These are phyloP conservation scores for Reticulitermes lucifugus DNA, from an alignment of 2,888 invertebrate species.

Conservation along the genomic window DNA sequence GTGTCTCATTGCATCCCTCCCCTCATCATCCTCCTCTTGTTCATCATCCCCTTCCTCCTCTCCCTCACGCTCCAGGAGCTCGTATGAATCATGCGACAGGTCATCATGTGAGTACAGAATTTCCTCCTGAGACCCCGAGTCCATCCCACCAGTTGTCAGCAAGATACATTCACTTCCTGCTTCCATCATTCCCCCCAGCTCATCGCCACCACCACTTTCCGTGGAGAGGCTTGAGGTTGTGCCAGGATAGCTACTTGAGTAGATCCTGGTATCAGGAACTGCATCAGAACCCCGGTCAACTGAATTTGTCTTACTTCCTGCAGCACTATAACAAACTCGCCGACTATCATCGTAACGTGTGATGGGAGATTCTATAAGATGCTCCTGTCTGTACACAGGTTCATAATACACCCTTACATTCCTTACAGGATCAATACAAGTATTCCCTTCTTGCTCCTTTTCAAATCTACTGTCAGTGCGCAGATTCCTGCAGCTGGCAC, in stretches of 20 bases:
- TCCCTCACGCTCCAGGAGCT: conserved; percentile 81
- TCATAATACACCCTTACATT: conserved; percentile 49
- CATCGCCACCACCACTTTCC: conserved; percentile 75
- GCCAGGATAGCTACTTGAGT: conserved; percentile 89
- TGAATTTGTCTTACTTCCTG: conserved; percentile 71
- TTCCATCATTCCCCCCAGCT: conserved; percentile 73
- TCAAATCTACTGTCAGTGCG: conserved; percentile 76
- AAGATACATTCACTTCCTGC: conserved; percentile 64
- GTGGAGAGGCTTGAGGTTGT: conserved; percentile 74
- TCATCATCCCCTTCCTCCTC: conserved; percentile 69
- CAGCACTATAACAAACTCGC: conserved; percentile 70
- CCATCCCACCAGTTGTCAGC: conserved; percentile 54
- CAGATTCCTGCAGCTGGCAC: conserved; percentile 85
- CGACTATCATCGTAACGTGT: conserved; percentile 79
- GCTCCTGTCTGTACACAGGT: conserved; percentile 57
- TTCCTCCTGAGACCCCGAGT: conserved; percentile 56
- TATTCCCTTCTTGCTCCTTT: not conserved
- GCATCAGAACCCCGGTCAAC: conserved; percentile 77
- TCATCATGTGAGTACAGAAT: conserved; percentile 78
- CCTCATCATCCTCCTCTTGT: conserved; percentile 56
- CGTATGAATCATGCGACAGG: conserved; percentile 89
- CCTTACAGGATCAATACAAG: conserved; percentile 28
- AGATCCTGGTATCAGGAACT: conserved; percentile 75
- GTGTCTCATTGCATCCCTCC: conserved; percentile 4
- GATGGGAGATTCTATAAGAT: conserved; percentile 75